A percentile compares a stretch with the other conserved stretches of the same genome.
These are phyloP conservation scores for Podabrus alpinus DNA, from an alignment of 2,888 invertebrate species.

Conservation along the genomic window DNA sequence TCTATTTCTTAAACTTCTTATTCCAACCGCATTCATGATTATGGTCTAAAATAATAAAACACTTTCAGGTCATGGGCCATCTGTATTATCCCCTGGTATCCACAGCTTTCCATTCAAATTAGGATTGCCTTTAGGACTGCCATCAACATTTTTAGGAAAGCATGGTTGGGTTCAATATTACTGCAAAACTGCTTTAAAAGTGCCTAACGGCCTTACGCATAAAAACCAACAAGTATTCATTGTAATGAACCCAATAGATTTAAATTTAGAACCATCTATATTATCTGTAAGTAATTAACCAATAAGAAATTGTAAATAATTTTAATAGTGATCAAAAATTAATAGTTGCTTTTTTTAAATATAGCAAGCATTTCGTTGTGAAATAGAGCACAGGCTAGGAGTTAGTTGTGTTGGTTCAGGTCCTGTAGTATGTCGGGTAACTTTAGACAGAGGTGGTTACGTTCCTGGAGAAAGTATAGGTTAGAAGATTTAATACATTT, in stretches of 20 bases:
- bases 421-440: conserved; percentile 81
- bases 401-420: conserved; percentile 89
- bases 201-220: conserved; percentile 87
- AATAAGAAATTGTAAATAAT: background rate
- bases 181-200: conserved; percentile 86
- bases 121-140: conserved; percentile 85
- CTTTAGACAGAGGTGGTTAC: conserved; percentile 89
- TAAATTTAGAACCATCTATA: conserved; percentile 87
- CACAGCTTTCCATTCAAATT: conserved; percentile 95
- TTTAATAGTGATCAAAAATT: background rate
- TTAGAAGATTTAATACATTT: conserved; percentile 40
- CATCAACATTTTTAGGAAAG: conserved; percentile 90
- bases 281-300: conserved; percentile 71
- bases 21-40: too few relatives aligned
- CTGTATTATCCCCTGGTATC: conserved; percentile 87
- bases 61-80: conserved; percentile 75
- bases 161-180: conserved; percentile 96
- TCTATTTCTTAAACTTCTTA: too few relatives aligned
- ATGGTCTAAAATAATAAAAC: background rate
- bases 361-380: conserved; percentile 87
- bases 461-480: conserved; percentile 93
- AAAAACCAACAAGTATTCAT: conserved; percentile 97
- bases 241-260: conserved; percentile 93
- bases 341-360: background rate
- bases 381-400: conserved; percentile 88